Evolutionary conservation across 2,113 vertebrate genomes (phyloP).

Genomic region (human (Homo sapiens)): DNA sequence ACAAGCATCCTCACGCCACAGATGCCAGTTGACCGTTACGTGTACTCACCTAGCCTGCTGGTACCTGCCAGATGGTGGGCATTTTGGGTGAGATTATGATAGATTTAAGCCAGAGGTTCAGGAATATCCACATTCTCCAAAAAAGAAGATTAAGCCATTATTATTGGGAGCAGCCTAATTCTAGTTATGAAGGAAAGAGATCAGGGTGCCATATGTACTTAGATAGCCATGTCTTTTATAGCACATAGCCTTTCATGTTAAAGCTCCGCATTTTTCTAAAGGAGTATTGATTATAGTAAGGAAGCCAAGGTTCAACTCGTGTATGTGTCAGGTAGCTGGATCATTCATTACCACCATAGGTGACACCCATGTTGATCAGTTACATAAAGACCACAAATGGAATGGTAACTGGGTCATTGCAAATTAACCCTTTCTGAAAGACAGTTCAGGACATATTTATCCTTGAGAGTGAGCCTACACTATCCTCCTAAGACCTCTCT

Average conservation of each 20-base stretch:
- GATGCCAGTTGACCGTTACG: neutral
- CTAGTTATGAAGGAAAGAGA: neutral
- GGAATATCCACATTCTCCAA: neutral
- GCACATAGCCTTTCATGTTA: neutral
- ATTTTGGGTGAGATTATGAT: neutral
- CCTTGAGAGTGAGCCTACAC: neutral
- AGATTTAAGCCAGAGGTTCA: neutral
- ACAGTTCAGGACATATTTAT: neutral
- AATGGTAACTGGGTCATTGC: neutral
- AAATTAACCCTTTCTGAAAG: neutral
- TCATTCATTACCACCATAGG: fast-evolving
- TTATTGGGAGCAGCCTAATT: neutral
- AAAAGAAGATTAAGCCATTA: neutral
- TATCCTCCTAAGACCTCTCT: neutral
- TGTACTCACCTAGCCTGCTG: neutral
- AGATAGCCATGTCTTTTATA: neutral
- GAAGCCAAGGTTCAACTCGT: neutral
- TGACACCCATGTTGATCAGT: neutral
- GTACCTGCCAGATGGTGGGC: neutral
- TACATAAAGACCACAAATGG: neutral
- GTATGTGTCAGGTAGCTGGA: neutral
- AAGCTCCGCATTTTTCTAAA: neutral
- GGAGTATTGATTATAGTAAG: neutral
- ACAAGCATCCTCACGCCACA: neutral
- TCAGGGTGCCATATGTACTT: too few relatives aligned